Evolutionary conservation across 2,888 invertebrate genomes (phyloP), one percentile per base, ranked within the genome.

Genomic region (Ectemnius lituratus): DNA sequence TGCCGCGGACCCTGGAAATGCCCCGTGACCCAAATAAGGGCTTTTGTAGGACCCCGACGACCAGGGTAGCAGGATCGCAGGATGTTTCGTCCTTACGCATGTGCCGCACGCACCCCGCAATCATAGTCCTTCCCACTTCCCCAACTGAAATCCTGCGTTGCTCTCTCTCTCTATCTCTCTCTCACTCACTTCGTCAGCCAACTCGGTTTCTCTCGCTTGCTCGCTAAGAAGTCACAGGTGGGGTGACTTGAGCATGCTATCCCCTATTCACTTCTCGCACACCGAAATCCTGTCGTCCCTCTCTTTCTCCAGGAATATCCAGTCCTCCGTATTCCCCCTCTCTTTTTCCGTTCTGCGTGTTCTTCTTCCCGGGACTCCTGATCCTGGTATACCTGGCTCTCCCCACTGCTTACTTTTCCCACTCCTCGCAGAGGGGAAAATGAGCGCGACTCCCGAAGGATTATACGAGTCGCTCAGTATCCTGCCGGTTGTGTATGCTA

Each of bases 1-100:
- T 18, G 67, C 62, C 73, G 75, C 70, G 76, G 84, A 86, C 84
- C 85, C 88, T 83, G 81, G 81, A 83, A 84, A 85, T 84, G 86
- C 82, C 83, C 85, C 83, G 82, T 90, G 90, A 90, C 89, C 90
- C 90, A 90, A 88, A 90, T 90, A 90, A 90, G 90, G 90, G 90
- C 90, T 90, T 90, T 89, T 87, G 88, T 89, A 90, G 90, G 90
- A 90, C 88, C 89, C 88, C 85, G 73, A 69, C 56, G 84, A 90
- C 73, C 88, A 90, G 90, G 90, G 86, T 84, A 88, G 70, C 86
- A 90, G 86, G 73, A 85, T 61, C 27, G 60, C 49, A 70, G 84
- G 81, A 78, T 27, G 75, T 75, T 66, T 68, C 67, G 69, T 81
- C 80, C 80, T 81, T 80, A 81, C 84, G 84, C 85, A 84, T 76